These are phyloP conservation scores for Heptranchias perlo DNA, from an alignment of 2,113 vertebrate genomes.

Conservation along the genomic window DNA sequence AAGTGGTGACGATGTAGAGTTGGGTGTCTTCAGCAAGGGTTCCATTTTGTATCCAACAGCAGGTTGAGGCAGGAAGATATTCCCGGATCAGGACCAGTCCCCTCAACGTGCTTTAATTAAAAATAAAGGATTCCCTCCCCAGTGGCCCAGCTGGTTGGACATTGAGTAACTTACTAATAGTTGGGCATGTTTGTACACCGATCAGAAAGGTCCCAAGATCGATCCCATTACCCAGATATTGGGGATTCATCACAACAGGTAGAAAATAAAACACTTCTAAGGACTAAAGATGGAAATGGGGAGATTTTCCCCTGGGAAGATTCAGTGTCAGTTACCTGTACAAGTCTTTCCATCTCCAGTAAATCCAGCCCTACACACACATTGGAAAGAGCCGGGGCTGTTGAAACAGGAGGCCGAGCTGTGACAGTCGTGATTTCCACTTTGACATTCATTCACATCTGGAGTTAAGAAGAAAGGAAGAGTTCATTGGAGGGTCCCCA, in stretches of 20 bases:
- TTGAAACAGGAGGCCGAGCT: not conserved
- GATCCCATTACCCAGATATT: too few species aligned
- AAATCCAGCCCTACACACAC: not conserved
- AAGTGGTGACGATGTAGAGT: too few species aligned
- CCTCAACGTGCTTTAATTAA: not conserved
- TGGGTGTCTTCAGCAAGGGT: too few species aligned
- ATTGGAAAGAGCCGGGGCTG: not conserved
- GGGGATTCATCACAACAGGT: too few species aligned
- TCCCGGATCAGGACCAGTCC: too few species aligned
- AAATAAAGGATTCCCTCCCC: not conserved
- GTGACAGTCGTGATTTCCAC: not conserved
- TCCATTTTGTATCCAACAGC: too few species aligned
- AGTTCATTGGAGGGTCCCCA: not conserved
- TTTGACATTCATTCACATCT: constrained; percentile 4
- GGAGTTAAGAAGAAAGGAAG: not conserved
- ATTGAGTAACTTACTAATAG: not conserved
- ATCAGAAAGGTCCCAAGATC: not conserved
- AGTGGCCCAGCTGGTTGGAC: not conserved
- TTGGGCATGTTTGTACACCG: not conserved
- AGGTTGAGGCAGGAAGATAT: too few species aligned
- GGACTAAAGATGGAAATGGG: too few species aligned
- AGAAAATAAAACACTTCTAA: too few species aligned
- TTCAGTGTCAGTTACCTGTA: not conserved
- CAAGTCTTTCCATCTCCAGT: not conserved
- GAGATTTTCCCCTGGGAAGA: too few species aligned